phyloP scores from a whole-genome alignment of 2,797 vertebrate genomes.

The Megaceryle alcyon region DNA sequence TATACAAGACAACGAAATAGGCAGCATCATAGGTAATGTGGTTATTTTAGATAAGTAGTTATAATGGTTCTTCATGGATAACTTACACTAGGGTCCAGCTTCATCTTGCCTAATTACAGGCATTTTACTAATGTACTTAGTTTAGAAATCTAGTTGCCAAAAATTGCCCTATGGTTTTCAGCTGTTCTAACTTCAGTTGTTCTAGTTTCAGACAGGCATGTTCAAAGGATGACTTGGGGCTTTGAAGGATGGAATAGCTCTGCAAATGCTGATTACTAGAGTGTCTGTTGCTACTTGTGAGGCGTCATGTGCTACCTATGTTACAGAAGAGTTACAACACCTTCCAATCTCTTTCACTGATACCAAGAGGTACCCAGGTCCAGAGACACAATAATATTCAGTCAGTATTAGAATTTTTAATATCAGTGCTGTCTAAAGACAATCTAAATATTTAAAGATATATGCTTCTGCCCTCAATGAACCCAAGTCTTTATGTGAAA shows the following conservation, averaged over 20 bases:
- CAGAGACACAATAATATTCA: background rate
- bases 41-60: background rate
- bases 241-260: background rate
- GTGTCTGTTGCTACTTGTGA: background rate
- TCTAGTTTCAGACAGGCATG: background rate
- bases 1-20: background rate
- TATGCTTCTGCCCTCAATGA: background rate
- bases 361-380: background rate
- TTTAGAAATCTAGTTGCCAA: background rate
- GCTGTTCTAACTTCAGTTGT: background rate
- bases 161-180: background rate
- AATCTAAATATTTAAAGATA: background rate
- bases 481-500: background rate
- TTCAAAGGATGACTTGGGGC: background rate
- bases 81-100: background rate
- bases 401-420: background rate
- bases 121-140: background rate
- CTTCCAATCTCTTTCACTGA: background rate
- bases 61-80: background rate
- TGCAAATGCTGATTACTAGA: background rate
- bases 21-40: background rate
- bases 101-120: background rate
- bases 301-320: background rate
- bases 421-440: background rate
- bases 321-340: background rate